Evolutionary conservation across 2,888 invertebrate genomes (phyloP), one percentile per base, ranked within the genome.

Genomic region (Campoplex nolae): DNA sequence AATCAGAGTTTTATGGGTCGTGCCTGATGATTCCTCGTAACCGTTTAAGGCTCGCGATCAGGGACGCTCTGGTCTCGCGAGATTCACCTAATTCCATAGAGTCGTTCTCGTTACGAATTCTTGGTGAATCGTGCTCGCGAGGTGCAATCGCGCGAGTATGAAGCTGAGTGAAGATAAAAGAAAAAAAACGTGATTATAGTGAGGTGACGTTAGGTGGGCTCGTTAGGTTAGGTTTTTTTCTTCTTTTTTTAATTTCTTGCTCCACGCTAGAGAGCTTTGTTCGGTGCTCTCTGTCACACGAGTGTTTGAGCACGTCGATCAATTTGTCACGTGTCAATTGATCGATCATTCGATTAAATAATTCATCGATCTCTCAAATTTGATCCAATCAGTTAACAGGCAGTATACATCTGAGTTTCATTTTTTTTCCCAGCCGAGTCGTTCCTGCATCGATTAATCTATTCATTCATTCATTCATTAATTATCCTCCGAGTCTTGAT

Each of bases 31-130:
- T 78, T 67, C 71, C 18, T n/a, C 73, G 28, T 71, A 58, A 74
- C 84, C 81, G 76, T 84, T 84, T 81, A 86, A 74, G 84, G 81
- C 77, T 54, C 32, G 23, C 0, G 42, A 70, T 70, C 79, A 80
- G 75, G 70, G 75, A 73, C 54, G 67, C 11, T 3, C 38, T 6
- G 38, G 32, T 28, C 48, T 54, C 32, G 16, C 54, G 35, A 48
- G 42, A 65, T 56, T 70, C 70, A 68, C 35, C n/a, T 42, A 70
- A 75, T 71, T 73, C 48, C 58, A 51, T 32, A 74, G 71, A 4
- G 4, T 38, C 38, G 38, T 80, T 13, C 74, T 75, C 62, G 79
- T 84, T 51, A 38, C 73, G 38, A 74, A 80, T 80, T 75, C 75
- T 70, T 74, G 18, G 68, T 67, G 73, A 78, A 54, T 35, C 23